Base-by-base conservation (phyloP, 2,888 invertebrate genomes). In the Noctua comes region DNA sequence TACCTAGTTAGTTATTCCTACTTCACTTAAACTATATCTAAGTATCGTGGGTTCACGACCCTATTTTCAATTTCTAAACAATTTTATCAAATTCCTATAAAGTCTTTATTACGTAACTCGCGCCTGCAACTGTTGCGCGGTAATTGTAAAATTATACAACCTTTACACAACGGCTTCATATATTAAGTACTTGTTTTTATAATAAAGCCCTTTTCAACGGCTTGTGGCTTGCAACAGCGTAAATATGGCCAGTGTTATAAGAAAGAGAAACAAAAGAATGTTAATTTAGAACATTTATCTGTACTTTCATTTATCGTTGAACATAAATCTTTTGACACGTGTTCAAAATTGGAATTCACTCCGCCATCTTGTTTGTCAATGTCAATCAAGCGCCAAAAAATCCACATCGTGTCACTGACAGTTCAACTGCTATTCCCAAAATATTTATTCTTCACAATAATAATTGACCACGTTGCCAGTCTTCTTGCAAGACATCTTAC, bases 141-240 rank as follows among this genome's bases (percentile, higher is more conserved):
- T 84, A 86, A 82, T 84, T 86, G 82, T 76, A 77, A 72, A 87
- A 87, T 87, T 80, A 85, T 87, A 83, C 80, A 86, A 83, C 54
- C 51, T 73, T 72, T 78, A 76, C 82, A 64, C 79, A 76, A 73
- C 81, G 13, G 6, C 75, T 78, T 75, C 68, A 72, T 87, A 71
- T 68, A 77, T 76, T 66, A 66, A 43, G 66, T 69, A 73, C 64
- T 78, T 75, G 74, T 80, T 73, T 66, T 85, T 85, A 69, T 73
- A 69, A 64, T 76, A 77, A 82, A 74, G 43, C 64, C 69, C 68
- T 72, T 77, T 74, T 62, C 62, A 73, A 70, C n/a, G n/a, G 46
- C 36, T 73, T 8, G 11, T 2, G 24, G 62, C 40, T 78, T 78
- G 43, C 68, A n/a, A 46, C 65, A 83, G 16, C 16, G 10, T 21